Conservation (phyloP, 2,113 vertebrate species). For the Urocolius indicus region DNA sequence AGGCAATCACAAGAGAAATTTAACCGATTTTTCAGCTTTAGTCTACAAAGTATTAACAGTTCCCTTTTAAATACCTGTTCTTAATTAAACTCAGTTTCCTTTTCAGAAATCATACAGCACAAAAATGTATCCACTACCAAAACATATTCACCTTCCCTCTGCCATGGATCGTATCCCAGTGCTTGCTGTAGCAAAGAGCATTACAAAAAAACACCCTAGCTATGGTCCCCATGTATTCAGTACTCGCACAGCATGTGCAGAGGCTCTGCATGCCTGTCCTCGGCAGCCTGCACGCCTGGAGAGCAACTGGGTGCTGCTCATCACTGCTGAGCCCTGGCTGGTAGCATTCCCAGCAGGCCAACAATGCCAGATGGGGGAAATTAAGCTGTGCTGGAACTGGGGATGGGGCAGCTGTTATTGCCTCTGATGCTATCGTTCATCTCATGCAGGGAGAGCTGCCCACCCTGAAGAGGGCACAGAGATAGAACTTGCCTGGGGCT, state of each 20-base stretch:
- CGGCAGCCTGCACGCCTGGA: neutral
- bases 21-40: neutral
- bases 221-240: accelerated
- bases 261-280: accelerated
- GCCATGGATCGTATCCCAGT: accelerated
- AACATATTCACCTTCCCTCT: neutral
- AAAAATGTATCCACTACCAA: neutral
- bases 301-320: neutral
- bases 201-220: accelerated
- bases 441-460: accelerated
- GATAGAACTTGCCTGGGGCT: accelerated
- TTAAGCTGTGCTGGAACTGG: neutral
- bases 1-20: neutral
- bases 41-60: neutral
- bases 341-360: accelerated
- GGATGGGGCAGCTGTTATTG: neutral
- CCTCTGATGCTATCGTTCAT: accelerated
- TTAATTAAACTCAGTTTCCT: slow-evolving; percentile 1
- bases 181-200: accelerated
- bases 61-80: neutral
- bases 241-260: accelerated
- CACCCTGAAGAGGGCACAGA: neutral
- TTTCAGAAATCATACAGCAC: neutral
- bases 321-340: neutral
- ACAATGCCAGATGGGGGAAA: neutral